These are phyloP conservation scores for Rhinatrema bivittatum DNA, from an alignment of 2,797 vertebrate genomes.

Conservation along the genomic window DNA sequence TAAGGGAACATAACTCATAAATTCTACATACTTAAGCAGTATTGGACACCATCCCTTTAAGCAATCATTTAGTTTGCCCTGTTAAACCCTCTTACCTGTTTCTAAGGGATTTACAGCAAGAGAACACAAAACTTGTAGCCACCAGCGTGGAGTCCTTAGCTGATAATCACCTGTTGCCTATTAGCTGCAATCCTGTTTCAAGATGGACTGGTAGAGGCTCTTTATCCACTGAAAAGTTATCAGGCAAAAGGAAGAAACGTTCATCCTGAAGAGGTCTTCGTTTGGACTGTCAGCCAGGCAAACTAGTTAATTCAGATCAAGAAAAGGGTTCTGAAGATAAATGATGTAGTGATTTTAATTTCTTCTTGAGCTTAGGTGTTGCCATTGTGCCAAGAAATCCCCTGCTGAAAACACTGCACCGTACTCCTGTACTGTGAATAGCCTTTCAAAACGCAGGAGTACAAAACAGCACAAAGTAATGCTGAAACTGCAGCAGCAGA, in stretches of 20 bases:
- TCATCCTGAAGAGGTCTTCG: slow-evolving; percentile 42
- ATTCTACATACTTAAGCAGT: slow-evolving; percentile 16
- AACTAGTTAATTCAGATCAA: slow-evolving; percentile 45
- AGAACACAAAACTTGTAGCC: too few relatives aligned
- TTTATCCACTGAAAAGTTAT: slow-evolving; percentile 43
- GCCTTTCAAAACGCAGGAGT: slow-evolving; percentile 57
- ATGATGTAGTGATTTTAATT: slow-evolving; percentile 34
- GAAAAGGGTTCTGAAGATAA: slow-evolving; percentile 44
- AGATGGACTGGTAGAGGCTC: slow-evolving; percentile 41
- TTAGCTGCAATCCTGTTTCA: slow-evolving; percentile 46
- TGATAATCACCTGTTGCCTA: slow-evolving; percentile 54
- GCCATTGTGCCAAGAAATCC: slow-evolving; percentile 46
- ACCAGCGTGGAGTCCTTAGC: slow-evolving; percentile 47
- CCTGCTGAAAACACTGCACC: slow-evolving; percentile 46
- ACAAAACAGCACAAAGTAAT: slow-evolving; percentile 43
- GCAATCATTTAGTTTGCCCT: slow-evolving; percentile 39
- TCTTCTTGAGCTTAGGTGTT: slow-evolving; percentile 44
- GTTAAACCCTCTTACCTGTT: slow-evolving; percentile 58
- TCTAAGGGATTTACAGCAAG: too few relatives aligned
- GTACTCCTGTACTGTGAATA: slow-evolving; percentile 56
- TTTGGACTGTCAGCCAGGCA: slow-evolving; percentile 22
- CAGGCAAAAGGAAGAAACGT: slow-evolving; percentile 45
- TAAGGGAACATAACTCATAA: slow-evolving; percentile 5
- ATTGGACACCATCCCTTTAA: slow-evolving; percentile 29
- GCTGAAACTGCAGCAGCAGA: slow-evolving; percentile 50